Conservation (phyloP, 2,113 vertebrate species). For the Aythya baeri region DNA sequence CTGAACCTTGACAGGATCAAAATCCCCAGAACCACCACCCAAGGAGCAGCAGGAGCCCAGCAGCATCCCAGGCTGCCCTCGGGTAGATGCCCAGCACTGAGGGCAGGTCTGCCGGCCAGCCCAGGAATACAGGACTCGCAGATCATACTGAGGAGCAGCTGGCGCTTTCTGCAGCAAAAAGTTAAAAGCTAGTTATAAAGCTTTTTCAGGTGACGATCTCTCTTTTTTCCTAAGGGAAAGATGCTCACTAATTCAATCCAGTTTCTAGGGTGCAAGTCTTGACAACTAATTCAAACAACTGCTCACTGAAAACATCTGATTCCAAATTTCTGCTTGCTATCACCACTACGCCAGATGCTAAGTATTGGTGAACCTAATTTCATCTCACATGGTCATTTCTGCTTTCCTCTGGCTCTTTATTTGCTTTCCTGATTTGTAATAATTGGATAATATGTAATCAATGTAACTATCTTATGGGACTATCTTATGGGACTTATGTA, state of each 20-base stretch:
- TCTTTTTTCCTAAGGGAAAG: background rate
- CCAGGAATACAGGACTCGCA: background rate
- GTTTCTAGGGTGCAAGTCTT: background rate
- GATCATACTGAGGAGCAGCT: background rate
- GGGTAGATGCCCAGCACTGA: background rate
- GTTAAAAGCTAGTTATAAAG: background rate
- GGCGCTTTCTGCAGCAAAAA: background rate
- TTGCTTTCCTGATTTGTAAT: background rate
- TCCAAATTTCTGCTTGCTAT: background rate
- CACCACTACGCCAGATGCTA: background rate
- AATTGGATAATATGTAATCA: background rate
- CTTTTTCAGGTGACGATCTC: background rate
- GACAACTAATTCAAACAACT: background rate
- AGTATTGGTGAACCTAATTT: background rate
- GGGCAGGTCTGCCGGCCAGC: background rate
- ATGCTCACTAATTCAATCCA: background rate
- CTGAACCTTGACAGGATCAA: background rate
- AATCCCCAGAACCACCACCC: background rate
- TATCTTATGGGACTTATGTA: too few relatives aligned
- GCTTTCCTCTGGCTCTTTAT: background rate
- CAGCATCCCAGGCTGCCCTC: background rate
- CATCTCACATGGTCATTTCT: background rate
- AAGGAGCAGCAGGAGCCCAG: background rate
- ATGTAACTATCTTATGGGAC: too few relatives aligned
- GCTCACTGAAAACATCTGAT: background rate